Conservation (phyloP, 2,113 vertebrate genomes). For the Willisornis vidua region DNA sequence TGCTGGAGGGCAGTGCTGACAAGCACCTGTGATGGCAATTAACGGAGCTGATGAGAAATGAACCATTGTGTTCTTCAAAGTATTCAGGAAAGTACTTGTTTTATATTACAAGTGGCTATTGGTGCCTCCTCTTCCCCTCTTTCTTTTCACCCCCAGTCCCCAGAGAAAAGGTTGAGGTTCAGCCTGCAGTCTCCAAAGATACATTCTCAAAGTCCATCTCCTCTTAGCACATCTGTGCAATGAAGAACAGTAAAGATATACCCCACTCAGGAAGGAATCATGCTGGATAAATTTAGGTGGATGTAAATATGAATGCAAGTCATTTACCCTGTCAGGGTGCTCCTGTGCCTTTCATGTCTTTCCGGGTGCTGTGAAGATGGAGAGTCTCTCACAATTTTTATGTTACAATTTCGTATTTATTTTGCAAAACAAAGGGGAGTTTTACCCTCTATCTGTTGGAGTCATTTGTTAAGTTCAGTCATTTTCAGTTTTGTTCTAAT, state of each 20-base stretch:
- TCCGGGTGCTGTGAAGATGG: neutral
- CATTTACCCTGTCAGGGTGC: neutral
- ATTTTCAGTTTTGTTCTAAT: neutral
- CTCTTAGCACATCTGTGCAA: neutral
- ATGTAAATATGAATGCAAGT: neutral
- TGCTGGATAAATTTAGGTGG: neutral
- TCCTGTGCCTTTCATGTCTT: neutral
- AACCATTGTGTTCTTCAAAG: neutral
- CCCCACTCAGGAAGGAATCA: neutral
- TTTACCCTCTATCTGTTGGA: neutral
- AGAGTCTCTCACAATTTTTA: neutral
- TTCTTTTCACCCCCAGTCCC: accelerated
- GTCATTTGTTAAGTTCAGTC: neutral
- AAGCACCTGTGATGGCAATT: neutral
- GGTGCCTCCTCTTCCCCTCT: neutral
- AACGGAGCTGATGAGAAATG: neutral
- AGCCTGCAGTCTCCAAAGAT: neutral
- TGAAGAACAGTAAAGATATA: neutral
- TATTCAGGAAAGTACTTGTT: neutral
- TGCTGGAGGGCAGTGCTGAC: neutral
- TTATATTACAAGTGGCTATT: neutral
- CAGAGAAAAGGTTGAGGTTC: neutral
- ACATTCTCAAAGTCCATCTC: neutral
- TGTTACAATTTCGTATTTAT: accelerated
- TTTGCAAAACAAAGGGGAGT: neutral